Evolutionary conservation across 2,888 invertebrate species (phyloP), one percentile per base, ranked within the genome.

Genomic region (Theretra japonica): DNA sequence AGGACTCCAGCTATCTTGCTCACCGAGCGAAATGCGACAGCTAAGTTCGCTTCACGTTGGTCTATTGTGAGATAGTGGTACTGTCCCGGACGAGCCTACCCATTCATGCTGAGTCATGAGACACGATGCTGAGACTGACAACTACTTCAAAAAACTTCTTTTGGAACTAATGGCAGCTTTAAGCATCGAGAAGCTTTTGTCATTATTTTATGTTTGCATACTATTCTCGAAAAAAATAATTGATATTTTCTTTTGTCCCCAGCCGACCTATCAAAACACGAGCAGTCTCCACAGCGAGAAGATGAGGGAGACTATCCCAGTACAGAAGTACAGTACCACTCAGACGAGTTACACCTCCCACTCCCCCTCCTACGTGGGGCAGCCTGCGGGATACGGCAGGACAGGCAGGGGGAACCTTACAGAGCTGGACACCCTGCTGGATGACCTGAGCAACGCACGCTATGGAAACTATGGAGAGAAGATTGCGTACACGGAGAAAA

Each of bases 371-470:
- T 72, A 77, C 58, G 70, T 68, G 7, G 75, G 72, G 19, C 73
- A 68, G 23, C 57, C 73, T 23, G 53, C 84, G 1, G 91, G 90
- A 6, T 92, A 93, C 73, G 94, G 93, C 69, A 80, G 90, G 75
- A 90, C 92, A 0, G 87, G 88, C 19, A 83, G 90, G 68, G 97
- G 96, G 79, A 98, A 98, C 90, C 95, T 99, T 65, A 97, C 98
- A 0, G 99, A 99, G 90, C 90, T 99, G 86, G 99, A 99, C 90
- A 97, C 97, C 21, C 95, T 99, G 70, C 95, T 99, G 72, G 97
- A 98, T 86, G 99, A 99, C 89, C 95, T 99, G 80, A 98, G 98
- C 94, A 97, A 96, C 87, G 97, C 97, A 0, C 95, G 94, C 73
- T 93, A 94, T 71, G 93, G 92, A 2, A 90, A 90, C 77, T 95